Percentiles rank a stretch among this genome's conserved stretches.
Evolutionary conservation across 30 jellyfish, hydroid and myxozoan genomes (phyloP).

Genomic region (Aurelia aurita): DNA sequence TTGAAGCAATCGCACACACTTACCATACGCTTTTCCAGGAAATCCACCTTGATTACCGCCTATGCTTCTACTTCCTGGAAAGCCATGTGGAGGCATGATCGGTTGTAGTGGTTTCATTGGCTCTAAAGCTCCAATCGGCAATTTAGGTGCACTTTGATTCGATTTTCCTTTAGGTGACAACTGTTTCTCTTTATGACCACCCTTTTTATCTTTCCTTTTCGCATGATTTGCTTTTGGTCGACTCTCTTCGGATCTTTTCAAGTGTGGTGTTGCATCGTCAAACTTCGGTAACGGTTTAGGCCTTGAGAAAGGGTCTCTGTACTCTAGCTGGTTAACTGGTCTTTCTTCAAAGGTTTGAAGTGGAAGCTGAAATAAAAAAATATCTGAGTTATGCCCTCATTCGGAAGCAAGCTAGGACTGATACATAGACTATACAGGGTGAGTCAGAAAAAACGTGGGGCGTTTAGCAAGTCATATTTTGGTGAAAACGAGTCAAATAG

Average conservation of each 20-base stretch:
- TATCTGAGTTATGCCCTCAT: background rate
- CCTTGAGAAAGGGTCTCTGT: slow-evolving; percentile 55
- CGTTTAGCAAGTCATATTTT: too few species aligned
- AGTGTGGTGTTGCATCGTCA: slow-evolving; percentile 7
- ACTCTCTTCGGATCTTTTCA: slow-evolving; percentile 32
- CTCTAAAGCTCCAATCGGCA: slow-evolving; percentile 58
- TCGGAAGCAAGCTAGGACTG: background rate
- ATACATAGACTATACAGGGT: background rate
- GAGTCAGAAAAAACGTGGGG: too few species aligned
- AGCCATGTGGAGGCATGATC: slow-evolving; percentile 55
- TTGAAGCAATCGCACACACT: too few species aligned
- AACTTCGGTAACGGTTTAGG: slow-evolving; percentile 22
- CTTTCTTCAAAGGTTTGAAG: slow-evolving; percentile 37
- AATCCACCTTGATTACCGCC: slow-evolving; percentile 11
- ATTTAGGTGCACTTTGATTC: slow-evolving; percentile 11
- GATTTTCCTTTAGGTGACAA: slow-evolving; percentile 39
- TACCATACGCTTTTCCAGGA: slow-evolving; percentile 26
- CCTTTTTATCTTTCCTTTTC: slow-evolving; percentile 50
- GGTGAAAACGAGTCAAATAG: too few species aligned
- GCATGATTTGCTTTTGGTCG: slow-evolving; percentile 53
- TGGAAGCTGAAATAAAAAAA: slow-evolving; percentile 8
- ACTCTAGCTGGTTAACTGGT: slow-evolving; percentile 46
- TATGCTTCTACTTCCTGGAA: slow-evolving; percentile 20
- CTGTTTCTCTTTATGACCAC: slow-evolving; percentile 16
- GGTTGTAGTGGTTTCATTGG: slow-evolving; percentile 79